phyloP scores from a whole-genome alignment of 2,888 invertebrate genomes.

The Drosophila flavopinicola region DNA sequence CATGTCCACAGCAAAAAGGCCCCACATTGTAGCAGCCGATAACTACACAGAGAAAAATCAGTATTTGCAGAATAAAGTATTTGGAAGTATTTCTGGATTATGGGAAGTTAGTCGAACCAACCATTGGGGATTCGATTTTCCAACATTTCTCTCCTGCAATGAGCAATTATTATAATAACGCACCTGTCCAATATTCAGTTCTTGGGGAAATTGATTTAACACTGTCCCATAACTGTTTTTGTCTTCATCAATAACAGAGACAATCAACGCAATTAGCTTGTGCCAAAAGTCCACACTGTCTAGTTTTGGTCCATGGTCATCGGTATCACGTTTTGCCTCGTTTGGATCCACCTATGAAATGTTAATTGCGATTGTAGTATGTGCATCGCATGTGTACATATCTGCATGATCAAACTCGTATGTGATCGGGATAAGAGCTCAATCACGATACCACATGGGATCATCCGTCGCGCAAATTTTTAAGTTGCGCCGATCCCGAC shows the following conservation, averaged over 20 bases:
- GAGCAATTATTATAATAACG: no score
- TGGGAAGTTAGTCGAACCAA: no score
- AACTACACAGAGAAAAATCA: slow-evolving; percentile 86
- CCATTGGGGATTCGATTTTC: no score
- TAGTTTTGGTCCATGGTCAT: slow-evolving; percentile 93
- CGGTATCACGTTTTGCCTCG: slow-evolving; percentile 93
- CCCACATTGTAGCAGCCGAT: slow-evolving; percentile 99
- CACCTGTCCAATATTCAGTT: slow-evolving; percentile 98
- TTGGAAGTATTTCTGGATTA: no score
- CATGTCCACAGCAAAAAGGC: slow-evolving; percentile 97
- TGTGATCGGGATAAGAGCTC: background rate
- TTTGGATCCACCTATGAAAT: slow-evolving; percentile 91
- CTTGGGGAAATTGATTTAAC: slow-evolving; percentile 99
- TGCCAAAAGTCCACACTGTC: slow-evolving; percentile 99
- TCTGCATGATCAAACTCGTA: background rate
- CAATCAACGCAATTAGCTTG: slow-evolving; percentile 97
- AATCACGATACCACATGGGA: no score
- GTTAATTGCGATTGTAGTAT: background rate
- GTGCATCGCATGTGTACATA: no score
- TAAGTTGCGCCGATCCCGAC: no score
- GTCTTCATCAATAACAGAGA: slow-evolving; percentile 99
- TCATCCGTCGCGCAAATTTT: no score
- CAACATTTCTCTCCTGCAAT: no score
- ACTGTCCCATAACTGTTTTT: slow-evolving; percentile 99
- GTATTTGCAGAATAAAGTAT: no score